Conservation (phyloP, 2,113 vertebrate species). For the Bos indicus region DNA sequence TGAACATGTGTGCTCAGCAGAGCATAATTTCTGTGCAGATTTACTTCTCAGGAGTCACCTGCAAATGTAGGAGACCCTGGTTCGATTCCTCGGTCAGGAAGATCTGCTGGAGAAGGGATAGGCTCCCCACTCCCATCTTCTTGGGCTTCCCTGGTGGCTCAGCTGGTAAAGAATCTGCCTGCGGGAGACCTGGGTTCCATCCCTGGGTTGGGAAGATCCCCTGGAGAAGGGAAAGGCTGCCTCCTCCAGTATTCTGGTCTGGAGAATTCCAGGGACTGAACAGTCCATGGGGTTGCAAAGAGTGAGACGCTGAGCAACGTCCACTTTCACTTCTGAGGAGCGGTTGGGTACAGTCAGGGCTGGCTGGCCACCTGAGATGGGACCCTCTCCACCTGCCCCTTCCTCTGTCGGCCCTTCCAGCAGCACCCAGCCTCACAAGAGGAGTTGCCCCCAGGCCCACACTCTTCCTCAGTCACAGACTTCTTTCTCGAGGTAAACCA, state of each 20-base stretch:
- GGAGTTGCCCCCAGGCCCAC: background rate
- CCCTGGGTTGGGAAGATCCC: background rate
- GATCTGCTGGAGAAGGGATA: too few relatives aligned
- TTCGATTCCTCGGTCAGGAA: too few relatives aligned
- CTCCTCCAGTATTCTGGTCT: background rate
- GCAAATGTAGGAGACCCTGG: background rate
- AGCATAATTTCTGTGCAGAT: background rate
- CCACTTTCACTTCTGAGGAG: background rate
- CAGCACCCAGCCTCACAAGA: background rate
- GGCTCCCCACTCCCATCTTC: too few relatives aligned
- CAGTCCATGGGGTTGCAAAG: background rate
- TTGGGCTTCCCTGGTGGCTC: too few relatives aligned
- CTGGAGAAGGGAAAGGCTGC: background rate
- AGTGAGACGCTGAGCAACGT: background rate
- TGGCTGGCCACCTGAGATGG: background rate
- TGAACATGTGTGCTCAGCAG: background rate
- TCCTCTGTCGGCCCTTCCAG: background rate
- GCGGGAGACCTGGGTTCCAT: background rate
- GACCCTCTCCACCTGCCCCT: background rate
- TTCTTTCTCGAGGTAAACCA: background rate
- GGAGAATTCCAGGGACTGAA: background rate
- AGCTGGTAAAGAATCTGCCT: background rate
- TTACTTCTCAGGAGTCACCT: background rate
- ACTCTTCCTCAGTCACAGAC: too few relatives aligned
- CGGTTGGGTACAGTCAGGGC: background rate